Evolutionary conservation across 2,888 invertebrate genomes (phyloP).

Genomic region (Rugalucina vietnamica): DNA sequence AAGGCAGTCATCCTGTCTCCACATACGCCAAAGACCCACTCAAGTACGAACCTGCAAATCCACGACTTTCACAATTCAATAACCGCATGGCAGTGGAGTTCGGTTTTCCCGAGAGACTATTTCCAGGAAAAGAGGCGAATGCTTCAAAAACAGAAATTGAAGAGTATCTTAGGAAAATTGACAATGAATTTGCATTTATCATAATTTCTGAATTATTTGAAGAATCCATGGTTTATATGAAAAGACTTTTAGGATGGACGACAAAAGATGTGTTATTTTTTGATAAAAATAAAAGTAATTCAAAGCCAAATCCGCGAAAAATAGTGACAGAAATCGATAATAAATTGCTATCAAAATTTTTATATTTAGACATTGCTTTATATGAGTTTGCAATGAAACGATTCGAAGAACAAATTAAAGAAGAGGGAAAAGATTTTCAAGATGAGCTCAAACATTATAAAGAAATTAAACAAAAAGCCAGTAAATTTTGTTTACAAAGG

Average conservation of each 20-base stretch:
- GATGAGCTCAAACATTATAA: slow-evolving; percentile 42
- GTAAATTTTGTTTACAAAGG: slow-evolving; percentile 24
- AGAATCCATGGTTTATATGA: slow-evolving; percentile 67
- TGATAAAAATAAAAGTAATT: slow-evolving; percentile 32
- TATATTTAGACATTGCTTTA: slow-evolving; percentile 46
- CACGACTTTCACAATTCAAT: slow-evolving; percentile 53
- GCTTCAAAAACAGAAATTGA: slow-evolving; percentile 38
- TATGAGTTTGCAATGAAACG: slow-evolving; percentile 48
- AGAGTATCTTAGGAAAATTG: slow-evolving; percentile 40
- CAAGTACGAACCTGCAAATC: slow-evolving; percentile 58
- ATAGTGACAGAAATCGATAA: slow-evolving; percentile 34
- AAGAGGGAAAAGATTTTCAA: slow-evolving; percentile 42
- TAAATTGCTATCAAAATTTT: slow-evolving; percentile 26
- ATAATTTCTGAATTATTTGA: slow-evolving; percentile 66
- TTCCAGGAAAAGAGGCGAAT: slow-evolving; percentile 43
- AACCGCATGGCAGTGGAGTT: slow-evolving; percentile 67
- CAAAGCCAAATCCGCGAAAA: slow-evolving; percentile 40
- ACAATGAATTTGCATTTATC: slow-evolving; percentile 61
- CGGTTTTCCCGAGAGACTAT: slow-evolving; percentile 41
- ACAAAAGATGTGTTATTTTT: slow-evolving; percentile 61
- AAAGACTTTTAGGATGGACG: slow-evolving; percentile 57
- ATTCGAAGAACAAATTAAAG: slow-evolving; percentile 33
- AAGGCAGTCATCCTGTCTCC: slow-evolving; percentile 44
- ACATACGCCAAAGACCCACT: slow-evolving; percentile 59
- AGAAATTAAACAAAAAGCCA: slow-evolving; percentile 21